phyloP scores from a whole-genome alignment of 2,888 invertebrate species.

The Eilema sororculum region DNA sequence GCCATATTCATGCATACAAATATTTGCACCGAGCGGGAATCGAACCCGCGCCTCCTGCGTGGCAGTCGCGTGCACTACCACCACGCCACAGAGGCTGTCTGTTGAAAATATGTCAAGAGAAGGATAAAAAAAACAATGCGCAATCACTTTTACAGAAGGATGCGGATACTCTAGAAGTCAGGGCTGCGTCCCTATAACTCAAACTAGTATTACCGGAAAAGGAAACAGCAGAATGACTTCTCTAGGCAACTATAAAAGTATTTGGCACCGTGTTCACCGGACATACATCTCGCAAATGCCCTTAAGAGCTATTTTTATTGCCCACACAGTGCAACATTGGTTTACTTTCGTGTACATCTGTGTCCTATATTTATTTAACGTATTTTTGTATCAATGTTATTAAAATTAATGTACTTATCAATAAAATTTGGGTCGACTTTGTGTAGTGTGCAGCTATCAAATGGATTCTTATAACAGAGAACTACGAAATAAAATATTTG shows the following conservation, averaged over 20 bases:
- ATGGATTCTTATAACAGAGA: background rate
- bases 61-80: too few relatives aligned
- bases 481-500: background rate
- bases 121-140: too few relatives aligned
- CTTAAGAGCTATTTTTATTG: conserved; percentile 35
- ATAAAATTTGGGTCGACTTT: conserved; percentile 11
- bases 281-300: conserved; percentile 3
- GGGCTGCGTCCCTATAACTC: background rate
- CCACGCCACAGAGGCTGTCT: too few relatives aligned
- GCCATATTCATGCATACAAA: too few relatives aligned
- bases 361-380: conserved; percentile 20
- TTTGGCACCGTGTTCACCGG: background rate
- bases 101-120: too few relatives aligned
- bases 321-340: conserved; percentile 17
- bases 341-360: conserved; percentile 29
- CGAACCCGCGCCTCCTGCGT: too few relatives aligned
- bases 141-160: too few relatives aligned
- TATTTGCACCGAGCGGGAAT: too few relatives aligned
- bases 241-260: background rate
- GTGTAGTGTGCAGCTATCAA: background rate
- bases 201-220: background rate
- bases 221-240: background rate
- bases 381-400: conserved; percentile 16
- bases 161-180: background rate
- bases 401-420: conserved; percentile 14